Conservation (phyloP, 2,888 invertebrate species). For the Acholoe squamosa region DNA sequence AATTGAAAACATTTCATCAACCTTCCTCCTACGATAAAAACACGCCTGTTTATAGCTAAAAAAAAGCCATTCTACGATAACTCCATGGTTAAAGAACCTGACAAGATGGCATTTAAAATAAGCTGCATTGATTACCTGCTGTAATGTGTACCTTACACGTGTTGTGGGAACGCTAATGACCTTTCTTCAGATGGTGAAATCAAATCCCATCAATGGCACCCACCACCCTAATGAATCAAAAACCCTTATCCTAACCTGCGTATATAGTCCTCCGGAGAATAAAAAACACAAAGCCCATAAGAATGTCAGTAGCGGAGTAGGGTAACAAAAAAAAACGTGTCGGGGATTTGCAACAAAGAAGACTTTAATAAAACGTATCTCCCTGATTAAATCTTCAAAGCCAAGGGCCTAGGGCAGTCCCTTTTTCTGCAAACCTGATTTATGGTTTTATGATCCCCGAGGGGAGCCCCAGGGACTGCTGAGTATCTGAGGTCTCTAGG, state of each 20-base stretch:
- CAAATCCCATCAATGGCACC: background rate
- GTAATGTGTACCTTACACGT: too few species aligned
- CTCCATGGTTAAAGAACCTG: too few species aligned
- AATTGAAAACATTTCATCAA: too few species aligned
- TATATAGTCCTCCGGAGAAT: background rate
- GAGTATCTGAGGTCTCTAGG: background rate
- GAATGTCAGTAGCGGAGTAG: too few species aligned
- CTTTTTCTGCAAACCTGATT: background rate
- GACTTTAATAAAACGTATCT: slow-evolving; percentile 13
- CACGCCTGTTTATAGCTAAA: too few species aligned
- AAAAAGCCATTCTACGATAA: too few species aligned
- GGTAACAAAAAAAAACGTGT: background rate
- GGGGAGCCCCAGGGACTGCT: background rate
- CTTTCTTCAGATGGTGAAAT: background rate
- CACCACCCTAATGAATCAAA: background rate
- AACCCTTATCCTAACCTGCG: background rate
- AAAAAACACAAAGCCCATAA: background rate
- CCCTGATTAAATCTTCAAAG: slow-evolving; percentile 32
- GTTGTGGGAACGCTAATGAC: background rate
- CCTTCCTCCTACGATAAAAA: too few species aligned
- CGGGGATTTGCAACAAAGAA: background rate
- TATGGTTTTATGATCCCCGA: background rate
- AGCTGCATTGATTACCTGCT: too few species aligned
- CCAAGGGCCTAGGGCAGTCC: background rate
- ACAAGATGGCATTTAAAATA: too few species aligned